Evolutionary conservation across 1,140 invertebrate genomes (phyloP), one percentile per base, ranked within the genome.

Genomic region (Mya arenaria): DNA sequence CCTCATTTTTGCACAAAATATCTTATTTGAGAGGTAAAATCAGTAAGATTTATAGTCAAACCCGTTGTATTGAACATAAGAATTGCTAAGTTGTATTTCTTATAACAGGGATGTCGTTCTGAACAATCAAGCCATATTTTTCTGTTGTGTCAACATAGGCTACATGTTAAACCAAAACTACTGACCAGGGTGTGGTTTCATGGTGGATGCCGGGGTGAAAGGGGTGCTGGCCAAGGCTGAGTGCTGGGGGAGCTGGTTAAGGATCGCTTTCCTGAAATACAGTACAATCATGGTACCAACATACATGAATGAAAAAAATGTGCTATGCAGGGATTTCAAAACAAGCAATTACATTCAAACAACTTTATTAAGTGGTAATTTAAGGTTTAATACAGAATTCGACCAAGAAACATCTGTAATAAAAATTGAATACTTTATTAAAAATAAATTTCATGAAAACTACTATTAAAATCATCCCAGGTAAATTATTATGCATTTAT

Each of bases 211-310:
- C 78, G 90, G 90, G 28, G 90, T 91, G 71, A 88, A 90, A 13
- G 90, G 90, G 17, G 90, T 91, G 58, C 86, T 87, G 8, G 75
- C 88, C 10, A 91, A 80, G 10, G 88, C 81, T 23, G 89, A 84
- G 36, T 84, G 79, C 17, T 91, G 88, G 1, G 91, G 91, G 48
- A 92, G 74, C 58, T 87, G 84, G 56, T 90, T 86, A 36, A 92
- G 60, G 65, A 92, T 91, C 23, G 90, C 89, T 85, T 91, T 90
- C 83, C 91, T 92, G 73, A 25, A 87, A n/a, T n/a, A n/a, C n/a
- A n/a, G n/a, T n/a, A n/a, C n/a, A n/a, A n/a, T n/a, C n/a, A n/a
- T n/a, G n/a, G n/a, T n/a, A n/a, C n/a, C n/a, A 23, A 62, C 23
- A 0, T 6, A 17, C 17, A 4, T 23, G 30, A 62, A 5, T 62